Evolutionary conservation across 2,888 invertebrate genomes (phyloP).

Genomic region (Saturnia japonica): DNA sequence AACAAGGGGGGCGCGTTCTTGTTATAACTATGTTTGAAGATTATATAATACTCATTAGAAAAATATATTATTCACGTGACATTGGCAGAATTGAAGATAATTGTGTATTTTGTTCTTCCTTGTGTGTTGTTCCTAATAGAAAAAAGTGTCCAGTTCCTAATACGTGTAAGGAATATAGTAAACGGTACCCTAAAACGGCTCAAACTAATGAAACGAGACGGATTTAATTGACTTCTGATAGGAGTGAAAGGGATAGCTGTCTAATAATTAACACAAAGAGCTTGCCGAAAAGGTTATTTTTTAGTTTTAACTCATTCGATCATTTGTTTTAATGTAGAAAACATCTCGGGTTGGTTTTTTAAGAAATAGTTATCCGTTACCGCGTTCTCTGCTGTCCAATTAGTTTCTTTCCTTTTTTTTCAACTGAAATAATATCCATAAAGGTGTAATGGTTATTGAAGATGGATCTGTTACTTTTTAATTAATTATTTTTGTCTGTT

Average conservation of each 20-base stretch:
- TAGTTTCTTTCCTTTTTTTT: constrained; percentile 31
- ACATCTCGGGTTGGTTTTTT: constrained; percentile 54
- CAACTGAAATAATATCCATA: constrained; percentile 17
- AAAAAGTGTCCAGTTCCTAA: background rate
- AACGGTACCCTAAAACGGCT: constrained; percentile 27
- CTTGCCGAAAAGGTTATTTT: constrained; percentile 73
- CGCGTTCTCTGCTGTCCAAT: constrained; percentile 36
- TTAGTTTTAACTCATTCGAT: constrained; percentile 54
- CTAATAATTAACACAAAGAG: constrained; percentile 75
- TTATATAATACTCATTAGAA: too few relatives aligned
- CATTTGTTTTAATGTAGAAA: constrained; percentile 64
- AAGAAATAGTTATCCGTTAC: constrained; percentile 51
- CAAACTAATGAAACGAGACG: constrained; percentile 37
- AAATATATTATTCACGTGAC: too few relatives aligned
- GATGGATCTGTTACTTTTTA: constrained; percentile 4
- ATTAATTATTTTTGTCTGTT: constrained; percentile 7
- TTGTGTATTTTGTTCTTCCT: too few relatives aligned
- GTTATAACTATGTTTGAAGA: too few relatives aligned
- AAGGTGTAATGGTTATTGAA: constrained; percentile 19
- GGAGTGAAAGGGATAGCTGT: constrained; percentile 36
- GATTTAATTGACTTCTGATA: constrained; percentile 26
- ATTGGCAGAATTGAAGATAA: too few relatives aligned
- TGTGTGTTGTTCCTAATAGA: too few relatives aligned
- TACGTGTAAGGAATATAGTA: background rate
- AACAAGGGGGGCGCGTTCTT: too few relatives aligned